These are phyloP conservation scores for Mesembrinibis cayennensis DNA, from an alignment of 2,113 vertebrate species.

Conservation along the genomic window DNA sequence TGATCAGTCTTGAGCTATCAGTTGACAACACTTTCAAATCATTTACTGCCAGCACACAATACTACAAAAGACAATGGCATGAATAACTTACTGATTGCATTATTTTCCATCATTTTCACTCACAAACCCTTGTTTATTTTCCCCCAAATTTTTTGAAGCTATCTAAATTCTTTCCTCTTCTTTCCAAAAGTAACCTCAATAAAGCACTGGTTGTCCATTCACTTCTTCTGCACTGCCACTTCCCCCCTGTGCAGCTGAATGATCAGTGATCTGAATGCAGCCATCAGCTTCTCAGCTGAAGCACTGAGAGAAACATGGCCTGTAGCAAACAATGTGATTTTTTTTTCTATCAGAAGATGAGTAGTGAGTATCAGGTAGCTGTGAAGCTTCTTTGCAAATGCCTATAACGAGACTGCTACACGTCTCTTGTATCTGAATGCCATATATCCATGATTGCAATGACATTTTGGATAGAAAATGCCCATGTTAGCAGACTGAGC, in stretches of 20 bases:
- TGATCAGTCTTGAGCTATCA: background rate
- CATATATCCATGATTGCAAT: background rate
- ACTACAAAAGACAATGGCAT: background rate
- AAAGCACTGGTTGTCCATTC: background rate
- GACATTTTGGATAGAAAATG: background rate
- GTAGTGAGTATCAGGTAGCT: background rate
- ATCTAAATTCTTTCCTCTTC: background rate
- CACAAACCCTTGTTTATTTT: background rate
- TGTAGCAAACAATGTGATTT: rapidly evolving
- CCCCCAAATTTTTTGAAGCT: background rate
- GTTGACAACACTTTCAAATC: background rate
- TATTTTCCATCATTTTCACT: background rate
- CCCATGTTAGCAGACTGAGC: background rate
- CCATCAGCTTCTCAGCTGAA: background rate
- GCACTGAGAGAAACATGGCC: background rate
- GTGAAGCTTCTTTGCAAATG: background rate
- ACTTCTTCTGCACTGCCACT: background rate
- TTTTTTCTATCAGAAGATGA: background rate
- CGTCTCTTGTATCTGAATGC: background rate
- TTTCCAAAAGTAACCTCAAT: background rate
- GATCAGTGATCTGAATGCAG: background rate
- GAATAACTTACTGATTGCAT: background rate
- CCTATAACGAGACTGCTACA: background rate
- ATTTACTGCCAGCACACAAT: background rate
- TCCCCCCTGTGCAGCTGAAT: background rate